Evolutionary conservation across 2,113 vertebrate genomes (phyloP).

Genomic region (Chlorodrepanis virens): DNA sequence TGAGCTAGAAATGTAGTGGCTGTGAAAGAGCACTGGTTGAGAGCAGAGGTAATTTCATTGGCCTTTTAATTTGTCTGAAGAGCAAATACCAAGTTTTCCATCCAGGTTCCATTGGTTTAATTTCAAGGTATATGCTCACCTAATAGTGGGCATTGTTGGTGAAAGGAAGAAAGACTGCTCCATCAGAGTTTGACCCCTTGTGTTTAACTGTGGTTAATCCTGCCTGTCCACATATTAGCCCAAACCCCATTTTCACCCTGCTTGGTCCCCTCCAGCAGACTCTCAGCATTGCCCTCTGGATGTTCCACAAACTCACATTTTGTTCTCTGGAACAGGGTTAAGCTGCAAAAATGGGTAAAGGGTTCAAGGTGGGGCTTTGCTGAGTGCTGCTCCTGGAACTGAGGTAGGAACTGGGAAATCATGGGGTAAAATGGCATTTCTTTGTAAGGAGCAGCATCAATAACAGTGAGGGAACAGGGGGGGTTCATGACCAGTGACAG

Average conservation of each 20-base stretch:
- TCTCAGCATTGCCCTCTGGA: neutral
- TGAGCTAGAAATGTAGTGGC: neutral
- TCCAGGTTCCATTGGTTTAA: neutral
- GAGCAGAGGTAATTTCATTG: neutral
- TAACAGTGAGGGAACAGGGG: neutral
- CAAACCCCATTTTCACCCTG: neutral
- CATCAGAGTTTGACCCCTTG: neutral
- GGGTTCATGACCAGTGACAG: neutral
- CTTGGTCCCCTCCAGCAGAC: neutral
- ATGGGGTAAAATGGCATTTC: neutral
- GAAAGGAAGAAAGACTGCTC: neutral
- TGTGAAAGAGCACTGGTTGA: neutral
- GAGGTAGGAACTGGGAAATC: neutral
- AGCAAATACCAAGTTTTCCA: neutral
- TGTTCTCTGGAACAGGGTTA: neutral
- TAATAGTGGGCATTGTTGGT: neutral
- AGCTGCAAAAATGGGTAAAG: neutral
- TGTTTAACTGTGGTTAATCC: neutral
- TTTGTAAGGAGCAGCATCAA: neutral
- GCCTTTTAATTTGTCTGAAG: neutral
- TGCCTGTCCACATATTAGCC: neutral
- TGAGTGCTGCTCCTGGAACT: neutral
- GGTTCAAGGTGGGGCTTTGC: neutral
- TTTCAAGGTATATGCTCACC: neutral
- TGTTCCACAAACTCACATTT: neutral